Percentiles rank a stretch among this genome's conserved stretches.
phyloP scores from a whole-genome alignment of 2,888 invertebrate species.

The Malacosoma neustria region DNA sequence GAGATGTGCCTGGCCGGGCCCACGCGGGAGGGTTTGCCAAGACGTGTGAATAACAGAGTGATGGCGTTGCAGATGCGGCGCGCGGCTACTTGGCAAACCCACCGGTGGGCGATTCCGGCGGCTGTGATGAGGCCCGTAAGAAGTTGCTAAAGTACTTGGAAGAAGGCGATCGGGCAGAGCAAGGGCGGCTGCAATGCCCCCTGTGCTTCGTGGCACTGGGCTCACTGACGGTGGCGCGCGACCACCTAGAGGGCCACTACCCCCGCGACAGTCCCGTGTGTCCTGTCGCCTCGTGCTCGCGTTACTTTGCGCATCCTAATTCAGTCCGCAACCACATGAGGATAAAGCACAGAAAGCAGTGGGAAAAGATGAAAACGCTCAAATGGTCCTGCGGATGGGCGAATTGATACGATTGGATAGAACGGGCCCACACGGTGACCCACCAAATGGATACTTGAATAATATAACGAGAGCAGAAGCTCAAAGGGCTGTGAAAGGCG shows the following conservation, averaged over 20 bases:
- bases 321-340: conserved; percentile 92
- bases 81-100: conserved; percentile 32
- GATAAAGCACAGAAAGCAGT: conserved; percentile 85
- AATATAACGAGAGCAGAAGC: conserved; percentile 41
- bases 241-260: conserved; percentile 88
- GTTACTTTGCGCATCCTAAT: conserved; percentile 87
- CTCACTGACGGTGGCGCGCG: conserved; percentile 79
- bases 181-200: conserved; percentile 75
- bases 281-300: conserved; percentile 84
- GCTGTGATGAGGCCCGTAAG: conserved; percentile 20
- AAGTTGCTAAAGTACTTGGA: conserved; percentile 12
- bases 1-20: conserved; percentile 14
- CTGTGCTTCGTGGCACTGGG: conserved; percentile 81
- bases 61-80: conserved; percentile 77
- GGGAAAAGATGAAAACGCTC: conserved; percentile 89
- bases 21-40: conserved; percentile 48
- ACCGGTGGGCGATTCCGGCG: conserved; percentile 26
- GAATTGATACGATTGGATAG: conserved; percentile 18
- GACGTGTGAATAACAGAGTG: conserved; percentile 44
- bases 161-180: conserved; percentile 33
- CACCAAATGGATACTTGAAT: conserved; percentile 20
- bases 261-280: conserved; percentile 89
- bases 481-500: conserved; percentile 18
- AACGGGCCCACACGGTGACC: conserved; percentile 7
- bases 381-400: conserved; percentile 81